Evolutionary conservation across 2,888 invertebrate species (phyloP), one percentile per base, ranked within the genome.

Genomic region (Stramonita haemastoma): DNA sequence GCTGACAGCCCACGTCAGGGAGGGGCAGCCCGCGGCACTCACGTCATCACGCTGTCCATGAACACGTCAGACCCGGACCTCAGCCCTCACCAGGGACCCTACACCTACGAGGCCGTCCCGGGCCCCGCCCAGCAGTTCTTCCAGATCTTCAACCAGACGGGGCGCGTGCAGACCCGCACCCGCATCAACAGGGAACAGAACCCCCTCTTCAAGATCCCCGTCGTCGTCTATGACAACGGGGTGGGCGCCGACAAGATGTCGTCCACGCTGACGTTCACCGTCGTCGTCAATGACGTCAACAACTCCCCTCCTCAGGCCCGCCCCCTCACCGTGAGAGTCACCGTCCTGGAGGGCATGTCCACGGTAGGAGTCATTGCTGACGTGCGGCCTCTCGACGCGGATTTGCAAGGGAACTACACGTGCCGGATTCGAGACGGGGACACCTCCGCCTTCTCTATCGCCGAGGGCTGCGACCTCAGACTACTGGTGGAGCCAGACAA

Each of bases 341-440:
- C 97, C 89, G 97, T 97, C 91, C 97, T 97, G 93, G 93, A 94
- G 46, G 93, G 92, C 4, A 91, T 87, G 19, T 92, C 92, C 11
- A 98, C 98, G 0, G 95, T 97, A 36, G 98, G 98, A n/a, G 98
- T 97, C 96, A 97, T 99, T 91, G 99, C 98, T 15, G 97, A 98
- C 96, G 98, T 99, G 0, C 98, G 98, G 96, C 99, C 99, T 0
- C 98, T 98, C 94, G 99, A 99, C 96, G 97, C 97, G 0, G 99
- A 99, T 95, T 97, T 97, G n/a, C 97, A 97, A 88, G 99, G 99
- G 6, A 98, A 98, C 94, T 99, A 99, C 95, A 97, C 97, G 94
- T 99, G 99, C 95, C 97, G 97, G 95, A 91, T 95, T 29, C 87
- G 88, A 2, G 81, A 90, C 79, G 94, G 94, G 15, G 93, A 93